Evolutionary conservation across 2,113 vertebrate genomes (phyloP).

Genomic region (Genyomyrus donnyi): DNA sequence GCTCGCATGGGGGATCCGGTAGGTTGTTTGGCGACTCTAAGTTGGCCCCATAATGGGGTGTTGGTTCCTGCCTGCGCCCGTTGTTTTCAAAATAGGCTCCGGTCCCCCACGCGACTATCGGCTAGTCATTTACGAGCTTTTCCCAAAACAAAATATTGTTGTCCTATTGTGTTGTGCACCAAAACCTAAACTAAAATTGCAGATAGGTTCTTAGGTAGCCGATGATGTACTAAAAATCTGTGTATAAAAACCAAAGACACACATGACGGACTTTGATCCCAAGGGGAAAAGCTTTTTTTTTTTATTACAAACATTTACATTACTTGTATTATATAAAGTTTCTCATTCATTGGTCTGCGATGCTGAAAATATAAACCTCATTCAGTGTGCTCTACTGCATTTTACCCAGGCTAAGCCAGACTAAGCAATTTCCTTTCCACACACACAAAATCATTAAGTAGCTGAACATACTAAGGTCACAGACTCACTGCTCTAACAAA

Average conservation of each 20-base stretch:
- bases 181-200: background rate
- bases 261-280: background rate
- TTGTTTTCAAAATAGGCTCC: too few relatives aligned
- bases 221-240: background rate
- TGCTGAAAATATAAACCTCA: background rate
- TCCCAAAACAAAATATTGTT: too few relatives aligned
- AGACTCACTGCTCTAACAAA: background rate
- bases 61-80: too few relatives aligned
- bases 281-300: slow-evolving; percentile 3
- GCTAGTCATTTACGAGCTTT: background rate
- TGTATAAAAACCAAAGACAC: background rate
- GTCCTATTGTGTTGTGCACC: background rate
- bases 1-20: too few relatives aligned
- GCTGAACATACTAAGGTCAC: background rate
- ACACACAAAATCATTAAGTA: background rate
- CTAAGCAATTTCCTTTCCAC: background rate
- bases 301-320: slow-evolving; percentile 24
- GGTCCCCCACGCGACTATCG: background rate
- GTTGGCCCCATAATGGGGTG: too few relatives aligned
- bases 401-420: background rate
- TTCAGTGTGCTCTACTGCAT: background rate
- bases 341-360: background rate
- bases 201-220: background rate
- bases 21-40: too few relatives aligned
- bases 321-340: slow-evolving; percentile 13